A percentile compares a stretch with the other conserved stretches of the same genome.
phyloP scores from a whole-genome alignment of 2,888 invertebrate genomes.

The Hirtodrosophila trivittata region DNA sequence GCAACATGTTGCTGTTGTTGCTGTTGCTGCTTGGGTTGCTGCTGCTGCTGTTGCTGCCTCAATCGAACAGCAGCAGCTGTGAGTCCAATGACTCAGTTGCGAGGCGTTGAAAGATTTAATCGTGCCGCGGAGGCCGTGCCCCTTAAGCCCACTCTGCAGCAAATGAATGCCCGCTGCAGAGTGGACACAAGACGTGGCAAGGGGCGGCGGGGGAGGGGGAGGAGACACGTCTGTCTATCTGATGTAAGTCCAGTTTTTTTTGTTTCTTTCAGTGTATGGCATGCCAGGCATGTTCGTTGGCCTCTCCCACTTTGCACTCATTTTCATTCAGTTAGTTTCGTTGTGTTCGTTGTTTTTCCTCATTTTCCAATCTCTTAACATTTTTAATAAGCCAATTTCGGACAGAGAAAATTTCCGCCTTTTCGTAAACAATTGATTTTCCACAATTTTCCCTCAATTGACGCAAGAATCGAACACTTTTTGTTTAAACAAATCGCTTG shows the following conservation, averaged over 20 bases:
- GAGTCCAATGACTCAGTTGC: slow-evolving; percentile 73
- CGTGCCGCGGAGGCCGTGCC: slow-evolving; percentile 55
- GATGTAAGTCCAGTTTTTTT: slow-evolving; percentile 44
- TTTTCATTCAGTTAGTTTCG: slow-evolving; percentile 13
- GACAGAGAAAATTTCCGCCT: too few species aligned
- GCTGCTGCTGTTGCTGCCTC: slow-evolving; percentile 27
- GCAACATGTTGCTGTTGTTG: slow-evolving; percentile 38
- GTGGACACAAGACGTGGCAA: background rate
- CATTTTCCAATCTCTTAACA: background rate
- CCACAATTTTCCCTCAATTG: too few species aligned
- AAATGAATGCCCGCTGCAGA: background rate
- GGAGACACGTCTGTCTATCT: too few species aligned
- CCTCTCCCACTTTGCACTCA: slow-evolving; percentile 41
- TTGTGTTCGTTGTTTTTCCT: too few species aligned
- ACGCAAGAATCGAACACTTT: slow-evolving; percentile 28
- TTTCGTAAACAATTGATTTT: slow-evolving; percentile 38
- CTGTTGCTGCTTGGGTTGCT: slow-evolving; percentile 14
- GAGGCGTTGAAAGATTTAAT: slow-evolving; percentile 79
- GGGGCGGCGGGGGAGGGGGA: too few species aligned
- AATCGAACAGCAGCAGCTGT: slow-evolving; percentile 63
- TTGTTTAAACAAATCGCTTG: slow-evolving; percentile 29
- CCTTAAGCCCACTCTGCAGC: slow-evolving; percentile 36
- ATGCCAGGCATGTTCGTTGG: slow-evolving; percentile 19
- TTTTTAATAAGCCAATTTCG: too few species aligned
- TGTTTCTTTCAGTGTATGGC: slow-evolving; percentile 2